These are phyloP conservation scores for Chrosomus eos DNA, from an alignment of 2,797 vertebrate genomes.

Conservation along the genomic window DNA sequence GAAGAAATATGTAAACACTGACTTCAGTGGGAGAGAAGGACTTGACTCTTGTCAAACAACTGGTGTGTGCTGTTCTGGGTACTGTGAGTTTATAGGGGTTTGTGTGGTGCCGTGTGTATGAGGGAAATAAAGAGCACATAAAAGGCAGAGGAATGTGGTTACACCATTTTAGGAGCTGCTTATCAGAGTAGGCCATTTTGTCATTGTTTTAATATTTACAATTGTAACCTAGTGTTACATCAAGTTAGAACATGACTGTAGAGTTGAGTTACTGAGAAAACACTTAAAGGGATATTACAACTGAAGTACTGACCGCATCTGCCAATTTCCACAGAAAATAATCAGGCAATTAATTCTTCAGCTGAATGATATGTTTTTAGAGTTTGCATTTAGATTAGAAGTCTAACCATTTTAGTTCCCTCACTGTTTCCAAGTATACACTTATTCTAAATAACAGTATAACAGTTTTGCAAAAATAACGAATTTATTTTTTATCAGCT, in stretches of 20 bases:
- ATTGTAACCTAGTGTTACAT: neutral
- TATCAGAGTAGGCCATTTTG: constrained; percentile 41
- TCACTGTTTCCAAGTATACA: neutral
- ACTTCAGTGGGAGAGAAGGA: constrained; percentile 24
- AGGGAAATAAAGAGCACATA: constrained; percentile 40
- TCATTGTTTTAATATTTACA: constrained; percentile 34
- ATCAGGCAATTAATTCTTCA: neutral
- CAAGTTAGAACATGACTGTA: constrained; percentile 3
- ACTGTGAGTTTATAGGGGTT: constrained; percentile 19
- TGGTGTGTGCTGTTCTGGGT: constrained; percentile 36
- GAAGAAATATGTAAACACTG: constrained; percentile 43
- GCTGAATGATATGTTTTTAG: neutral
- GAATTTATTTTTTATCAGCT: neutral
- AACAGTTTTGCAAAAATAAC: neutral
- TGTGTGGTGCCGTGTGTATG: constrained; percentile 28
- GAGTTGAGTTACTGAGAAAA: neutral
- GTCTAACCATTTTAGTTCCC: neutral
- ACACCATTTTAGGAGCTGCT: constrained; percentile 46
- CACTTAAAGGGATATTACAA: neutral
- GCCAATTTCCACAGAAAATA: neutral
- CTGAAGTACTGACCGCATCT: neutral
- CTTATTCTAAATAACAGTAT: neutral
- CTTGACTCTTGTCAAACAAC: constrained; percentile 43
- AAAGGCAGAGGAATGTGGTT: constrained; percentile 49
- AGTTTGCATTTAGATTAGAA: neutral